Evolutionary conservation across 2,888 invertebrate genomes (phyloP), one percentile per base, ranked within the genome.

Genomic region (Heteropelma amictum): DNA sequence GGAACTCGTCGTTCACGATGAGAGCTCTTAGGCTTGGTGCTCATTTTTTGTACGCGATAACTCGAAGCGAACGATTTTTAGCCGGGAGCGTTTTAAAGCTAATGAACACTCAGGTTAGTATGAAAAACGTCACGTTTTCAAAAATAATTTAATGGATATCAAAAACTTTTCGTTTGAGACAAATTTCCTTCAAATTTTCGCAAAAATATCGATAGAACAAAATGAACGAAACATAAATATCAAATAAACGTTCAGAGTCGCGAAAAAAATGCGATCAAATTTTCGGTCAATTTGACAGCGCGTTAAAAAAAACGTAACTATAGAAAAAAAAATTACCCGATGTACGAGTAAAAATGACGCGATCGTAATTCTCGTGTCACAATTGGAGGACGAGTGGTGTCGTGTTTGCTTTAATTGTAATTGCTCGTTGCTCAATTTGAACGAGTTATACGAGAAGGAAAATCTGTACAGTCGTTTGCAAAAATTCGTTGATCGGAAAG

Each of bases 61-160:
- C 96, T 1, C 92, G 97, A 73, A 94, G 92, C 83, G 94, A 94
- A 82, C 91, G 97, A 76, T 97, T 95, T 89, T 91, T 96, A 81
- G 95, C 96, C 3, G 97, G 95, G 23, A 96, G 96, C 88, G 94
- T 95, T 28, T 90, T 98, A 19, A 94, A 94, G 85, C 93, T 98
- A 84, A 94, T 95, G 92, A 95, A 96, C 86, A 93, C 93, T 47
- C 97, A 97, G 92, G 97, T 96, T 90, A 38, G 38, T 12, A 4
- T 12, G 5, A 7, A 30, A 30, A 30, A 14, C 1, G 14, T 12
- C n/a, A 0, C 10, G 10, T 30, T 30, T 8, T 30, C 10, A 30
- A 30, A 1, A 30, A 30, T 30, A 1, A 1, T 30, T 10, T n/a
- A n/a, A n/a, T n/a, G n/a, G n/a, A n/a, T n/a, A n/a, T n/a, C n/a